Conservation (phyloP, 2,113 vertebrate genomes). For the Scopus umbretta region DNA sequence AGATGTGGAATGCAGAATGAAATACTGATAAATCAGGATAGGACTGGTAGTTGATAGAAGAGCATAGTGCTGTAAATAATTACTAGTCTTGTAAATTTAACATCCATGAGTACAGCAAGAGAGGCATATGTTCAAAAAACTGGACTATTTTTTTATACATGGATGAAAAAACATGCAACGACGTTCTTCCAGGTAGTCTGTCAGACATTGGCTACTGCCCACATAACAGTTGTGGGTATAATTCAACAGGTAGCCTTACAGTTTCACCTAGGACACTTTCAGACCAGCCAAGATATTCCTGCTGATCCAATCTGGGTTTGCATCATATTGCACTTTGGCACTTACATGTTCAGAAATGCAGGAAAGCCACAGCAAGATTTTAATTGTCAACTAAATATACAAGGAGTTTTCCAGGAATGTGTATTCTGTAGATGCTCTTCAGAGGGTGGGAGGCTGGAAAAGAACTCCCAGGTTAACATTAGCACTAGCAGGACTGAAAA, state of each 20-base stretch:
- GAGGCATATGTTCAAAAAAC: background rate
- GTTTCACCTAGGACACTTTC: background rate
- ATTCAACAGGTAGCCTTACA: background rate
- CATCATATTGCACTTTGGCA: background rate
- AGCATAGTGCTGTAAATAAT: background rate
- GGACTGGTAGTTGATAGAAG: background rate
- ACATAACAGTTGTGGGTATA: fast-evolving
- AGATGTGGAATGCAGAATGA: conserved; percentile 29
- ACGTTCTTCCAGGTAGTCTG: background rate
- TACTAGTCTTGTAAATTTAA: background rate
- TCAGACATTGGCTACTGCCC: background rate
- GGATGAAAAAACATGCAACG: background rate
- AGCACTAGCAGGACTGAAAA: background rate
- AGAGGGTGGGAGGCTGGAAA: background rate
- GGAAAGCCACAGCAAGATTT: background rate
- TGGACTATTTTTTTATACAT: background rate
- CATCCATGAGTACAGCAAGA: background rate
- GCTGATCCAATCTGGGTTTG: background rate
- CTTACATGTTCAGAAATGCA: background rate
- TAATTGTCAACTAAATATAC: background rate
- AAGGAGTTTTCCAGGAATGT: background rate
- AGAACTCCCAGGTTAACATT: background rate
- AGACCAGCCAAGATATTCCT: background rate
- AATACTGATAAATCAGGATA: background rate
- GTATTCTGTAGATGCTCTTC: background rate